Conservation (phyloP, 2,113 vertebrate genomes). For the Myrmecobius fasciatus region DNA sequence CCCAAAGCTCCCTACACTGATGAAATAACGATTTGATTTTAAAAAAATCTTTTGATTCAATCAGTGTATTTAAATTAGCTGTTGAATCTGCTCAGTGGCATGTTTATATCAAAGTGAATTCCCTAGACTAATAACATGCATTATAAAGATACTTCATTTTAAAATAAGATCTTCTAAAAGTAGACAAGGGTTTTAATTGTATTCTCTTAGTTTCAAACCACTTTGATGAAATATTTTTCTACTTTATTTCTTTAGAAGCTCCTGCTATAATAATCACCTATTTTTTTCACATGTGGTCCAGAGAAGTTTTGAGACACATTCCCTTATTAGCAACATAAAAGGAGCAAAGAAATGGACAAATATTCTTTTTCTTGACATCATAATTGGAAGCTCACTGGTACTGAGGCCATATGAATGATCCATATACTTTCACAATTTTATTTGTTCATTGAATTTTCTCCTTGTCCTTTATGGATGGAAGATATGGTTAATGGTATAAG, state of each 20-base stretch:
- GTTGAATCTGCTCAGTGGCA: constrained; percentile 35
- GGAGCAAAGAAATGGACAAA: background rate
- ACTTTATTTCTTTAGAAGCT: background rate
- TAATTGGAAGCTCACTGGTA: background rate
- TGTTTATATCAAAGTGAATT: background rate
- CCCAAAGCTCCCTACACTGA: background rate
- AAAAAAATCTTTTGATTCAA: background rate
- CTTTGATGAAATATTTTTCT: constrained; percentile 28
- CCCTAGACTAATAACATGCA: background rate
- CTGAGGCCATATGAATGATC: background rate
- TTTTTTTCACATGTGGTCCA: background rate
- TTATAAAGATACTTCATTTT: background rate
- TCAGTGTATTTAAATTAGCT: background rate
- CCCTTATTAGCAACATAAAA: background rate
- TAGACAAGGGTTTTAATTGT: constrained; percentile 11
- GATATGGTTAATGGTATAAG: background rate
- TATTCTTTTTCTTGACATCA: background rate
- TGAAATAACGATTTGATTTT: background rate
- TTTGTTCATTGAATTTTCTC: background rate
- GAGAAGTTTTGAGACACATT: background rate
- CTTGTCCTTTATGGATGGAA: background rate
- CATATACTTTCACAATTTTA: background rate
- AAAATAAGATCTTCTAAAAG: constrained; percentile 43
- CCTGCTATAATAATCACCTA: background rate
- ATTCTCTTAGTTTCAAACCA: background rate